phyloP scores from a whole-genome alignment of 2,888 invertebrate species.

The Hetaerina titia region DNA sequence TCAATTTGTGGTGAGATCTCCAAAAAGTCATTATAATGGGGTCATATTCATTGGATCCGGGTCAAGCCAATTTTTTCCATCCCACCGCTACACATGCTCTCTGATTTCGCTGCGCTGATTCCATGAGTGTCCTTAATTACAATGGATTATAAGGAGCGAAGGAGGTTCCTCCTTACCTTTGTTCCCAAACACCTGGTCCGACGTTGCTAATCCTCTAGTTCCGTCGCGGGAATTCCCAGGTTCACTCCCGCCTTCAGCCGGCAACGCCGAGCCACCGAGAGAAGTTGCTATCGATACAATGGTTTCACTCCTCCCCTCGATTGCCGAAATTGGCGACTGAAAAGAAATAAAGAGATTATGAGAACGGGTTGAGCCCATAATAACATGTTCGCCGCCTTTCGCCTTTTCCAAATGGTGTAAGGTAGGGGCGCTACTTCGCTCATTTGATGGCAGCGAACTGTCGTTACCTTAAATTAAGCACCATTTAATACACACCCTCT shows the following conservation, averaged over 20 bases:
- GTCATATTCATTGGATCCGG: background rate
- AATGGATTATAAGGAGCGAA: background rate
- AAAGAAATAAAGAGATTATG: slow-evolving; percentile 5
- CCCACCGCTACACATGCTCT: background rate
- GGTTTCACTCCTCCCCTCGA: background rate
- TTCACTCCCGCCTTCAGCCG: too few species aligned
- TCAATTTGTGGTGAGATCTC: background rate
- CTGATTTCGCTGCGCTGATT: background rate
- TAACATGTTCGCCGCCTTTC: slow-evolving; percentile 20
- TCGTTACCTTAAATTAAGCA: slow-evolving; percentile 40
- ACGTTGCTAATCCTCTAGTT: background rate
- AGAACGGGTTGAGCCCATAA: slow-evolving; percentile 8
- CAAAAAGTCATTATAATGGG: background rate
- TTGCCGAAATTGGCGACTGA: background rate
- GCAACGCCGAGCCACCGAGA: too few species aligned
- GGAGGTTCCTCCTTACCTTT: background rate
- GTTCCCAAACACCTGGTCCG: background rate
- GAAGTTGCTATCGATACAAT: background rate
- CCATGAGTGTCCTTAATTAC: background rate
- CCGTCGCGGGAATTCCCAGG: background rate
- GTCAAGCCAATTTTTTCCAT: background rate
- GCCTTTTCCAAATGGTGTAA: background rate
- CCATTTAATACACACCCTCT: slow-evolving; percentile 21
- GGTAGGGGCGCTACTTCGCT: background rate
- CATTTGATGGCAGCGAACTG: slow-evolving; percentile 1